phyloP scores from a whole-genome alignment of 2,113 vertebrate genomes.

The Theristicus caerulescens region DNA sequence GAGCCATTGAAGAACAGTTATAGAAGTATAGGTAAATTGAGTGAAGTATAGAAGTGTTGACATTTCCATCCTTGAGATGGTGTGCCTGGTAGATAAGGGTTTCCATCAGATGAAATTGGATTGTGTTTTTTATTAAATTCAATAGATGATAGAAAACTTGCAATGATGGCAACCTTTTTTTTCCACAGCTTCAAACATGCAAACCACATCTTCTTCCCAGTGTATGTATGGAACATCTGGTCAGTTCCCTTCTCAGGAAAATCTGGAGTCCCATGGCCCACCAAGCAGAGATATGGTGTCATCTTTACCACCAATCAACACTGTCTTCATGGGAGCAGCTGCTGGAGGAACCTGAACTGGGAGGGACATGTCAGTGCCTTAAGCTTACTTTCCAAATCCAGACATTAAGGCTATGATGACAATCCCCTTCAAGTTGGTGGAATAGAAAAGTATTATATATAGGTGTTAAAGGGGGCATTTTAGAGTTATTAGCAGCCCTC shows the following conservation, averaged over 20 bases:
- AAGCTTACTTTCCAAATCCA: background rate
- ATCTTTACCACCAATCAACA: conserved; percentile 95
- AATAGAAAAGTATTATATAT: conserved; percentile 9
- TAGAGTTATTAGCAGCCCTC: background rate
- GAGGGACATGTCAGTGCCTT: background rate
- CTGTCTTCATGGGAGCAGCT: conserved; percentile 93
- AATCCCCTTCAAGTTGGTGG: background rate
- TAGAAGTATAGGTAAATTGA: background rate
- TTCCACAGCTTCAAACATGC: conserved; percentile 76
- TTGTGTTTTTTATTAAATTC: background rate
- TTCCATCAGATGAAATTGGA: background rate
- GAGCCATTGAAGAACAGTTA: background rate
- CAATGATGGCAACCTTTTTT: background rate
- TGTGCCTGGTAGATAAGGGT: background rate
- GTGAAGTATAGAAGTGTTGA: background rate
- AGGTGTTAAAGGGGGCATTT: background rate
- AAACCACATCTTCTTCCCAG: conserved; percentile 81
- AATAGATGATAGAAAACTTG: background rate
- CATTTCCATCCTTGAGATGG: background rate
- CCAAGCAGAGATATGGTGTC: conserved; percentile 83
- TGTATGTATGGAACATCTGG: conserved; percentile 89
- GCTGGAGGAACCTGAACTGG: conserved; percentile 82
- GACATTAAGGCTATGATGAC: background rate
- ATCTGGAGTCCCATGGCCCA: conserved; percentile 77
- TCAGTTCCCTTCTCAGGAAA: conserved; percentile 84